Base-by-base conservation (phyloP, 1,140 invertebrate species). In the Euwallacea similis region DNA sequence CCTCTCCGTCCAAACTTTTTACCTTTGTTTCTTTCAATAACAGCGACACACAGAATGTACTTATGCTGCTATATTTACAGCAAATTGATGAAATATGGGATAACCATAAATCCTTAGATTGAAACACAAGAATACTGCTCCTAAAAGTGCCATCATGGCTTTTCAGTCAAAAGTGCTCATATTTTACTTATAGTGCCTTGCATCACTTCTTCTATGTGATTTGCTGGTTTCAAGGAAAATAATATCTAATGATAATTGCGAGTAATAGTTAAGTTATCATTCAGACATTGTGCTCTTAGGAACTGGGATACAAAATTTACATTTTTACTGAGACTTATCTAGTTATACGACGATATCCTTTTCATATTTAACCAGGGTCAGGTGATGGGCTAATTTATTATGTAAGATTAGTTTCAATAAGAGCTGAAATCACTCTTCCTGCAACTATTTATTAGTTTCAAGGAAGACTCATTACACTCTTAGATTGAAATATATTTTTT, bases 321-420 rank as follows among this genome's bases (percentile, higher is more conserved):
- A 16, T 59, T n/a, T 10, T 63, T 56, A 21, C 11, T 63, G 0
- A 56, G 43, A 65, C 16, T 10, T 43, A 2, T 46, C 43, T 41
- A 21, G 7, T 44, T 54, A 33, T 53, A 65, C 8, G 50, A 7
- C 15, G 56, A 21, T 67, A 11, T 11, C 21, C 60, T 46, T 63
- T 13, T 55, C 7, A 42, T 7, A 69, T 53, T 53, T 58, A 64
- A 66, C 42, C 50, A 53, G 50, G 73, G 74, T 66, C 60, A 13
- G 74, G 74, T 75, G 74, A 41, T 62, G 74, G 74, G 21, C 63
- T 69, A 15, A 68, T 66, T 70, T 67, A 66, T 66, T 42, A 69
- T 33, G 42, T 69, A 15, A 42, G 7, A 11, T 15, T 42, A 60
- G 47, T 43, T 64, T 15, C 54, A 44, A 56, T 15, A 58, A 58